These are phyloP conservation scores for Drosophila trapezifrons DNA, from an alignment of 1,140 invertebrate species.

Conservation along the genomic window DNA sequence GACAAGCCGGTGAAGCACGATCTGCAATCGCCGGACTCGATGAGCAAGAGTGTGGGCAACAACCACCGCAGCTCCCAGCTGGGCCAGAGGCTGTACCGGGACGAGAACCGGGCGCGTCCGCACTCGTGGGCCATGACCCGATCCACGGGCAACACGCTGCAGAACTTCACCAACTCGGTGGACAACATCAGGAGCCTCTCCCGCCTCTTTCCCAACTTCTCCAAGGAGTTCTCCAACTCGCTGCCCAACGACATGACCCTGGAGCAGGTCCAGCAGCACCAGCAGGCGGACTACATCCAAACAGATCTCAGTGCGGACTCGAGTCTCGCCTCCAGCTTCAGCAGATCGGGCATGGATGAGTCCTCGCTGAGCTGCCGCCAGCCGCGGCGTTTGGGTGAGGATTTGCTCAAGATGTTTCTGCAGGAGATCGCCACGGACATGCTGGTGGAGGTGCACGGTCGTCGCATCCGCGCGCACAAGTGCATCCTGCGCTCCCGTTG, in stretches of 20 bases:
- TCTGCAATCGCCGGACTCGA: conserved; percentile 73
- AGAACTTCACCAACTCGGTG: conserved; percentile 82
- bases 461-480: conserved; percentile 93
- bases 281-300: conserved; percentile 78
- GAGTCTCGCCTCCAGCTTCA: conserved; percentile 81
- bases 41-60: conserved; percentile 81
- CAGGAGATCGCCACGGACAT: conserved; percentile 95
- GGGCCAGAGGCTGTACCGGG: conserved; percentile 85
- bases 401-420: conserved; percentile 94
- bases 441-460: conserved; percentile 90
- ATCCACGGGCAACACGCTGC: conserved; percentile 84
- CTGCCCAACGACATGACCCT: conserved; percentile 72
- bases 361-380: conserved; percentile 84
- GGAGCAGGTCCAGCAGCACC: conserved; percentile 44
- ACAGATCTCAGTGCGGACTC: conserved; percentile 79
- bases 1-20: conserved; percentile 85
- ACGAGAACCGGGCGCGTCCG: conserved; percentile 86
- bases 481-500: conserved; percentile 94
- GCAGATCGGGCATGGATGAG: conserved; percentile 83
- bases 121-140: conserved; percentile 87
- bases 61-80: conserved; percentile 78
- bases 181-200: conserved; percentile 82
- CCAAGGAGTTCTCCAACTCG: conserved; percentile 82
- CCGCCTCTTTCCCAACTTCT: conserved; percentile 84
- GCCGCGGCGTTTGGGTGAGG: conserved; percentile 89